Percentiles rank a stretch among this genome's conserved stretches.
phyloP scores from a whole-genome alignment of 2,113 vertebrate genomes.

The Corythoichthys intestinalis region DNA sequence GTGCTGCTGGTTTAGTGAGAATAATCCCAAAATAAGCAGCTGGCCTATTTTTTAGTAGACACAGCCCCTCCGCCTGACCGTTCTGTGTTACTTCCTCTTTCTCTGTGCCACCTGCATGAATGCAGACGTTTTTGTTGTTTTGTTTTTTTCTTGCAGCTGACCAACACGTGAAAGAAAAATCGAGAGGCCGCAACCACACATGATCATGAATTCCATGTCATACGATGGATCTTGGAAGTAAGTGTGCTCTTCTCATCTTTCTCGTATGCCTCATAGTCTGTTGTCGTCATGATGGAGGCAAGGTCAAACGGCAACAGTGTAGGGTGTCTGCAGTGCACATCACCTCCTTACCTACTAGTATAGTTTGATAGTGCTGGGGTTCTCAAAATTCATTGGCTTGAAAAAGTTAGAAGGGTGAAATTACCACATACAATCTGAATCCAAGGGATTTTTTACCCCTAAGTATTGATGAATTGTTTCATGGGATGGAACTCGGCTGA shows the following conservation, averaged over 20 bases:
- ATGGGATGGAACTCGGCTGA: no score
- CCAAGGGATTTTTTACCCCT: no score
- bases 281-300: background rate
- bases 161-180: conserved; percentile 4
- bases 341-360: no score
- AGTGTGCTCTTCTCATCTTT: background rate
- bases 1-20: conserved; percentile 11
- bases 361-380: no score
- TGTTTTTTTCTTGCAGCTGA: background rate
- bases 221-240: background rate
- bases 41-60: conserved; percentile 36
- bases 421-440: no score
- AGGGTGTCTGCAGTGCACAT: background rate
- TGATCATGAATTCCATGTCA: background rate
- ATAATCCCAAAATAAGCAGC: conserved; percentile 25
- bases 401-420: no score
- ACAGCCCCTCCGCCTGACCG: background rate
- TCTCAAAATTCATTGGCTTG: no score
- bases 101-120: conserved; percentile 28
- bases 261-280: background rate
- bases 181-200: background rate
- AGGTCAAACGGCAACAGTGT: no score
- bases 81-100: background rate
- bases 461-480: no score
- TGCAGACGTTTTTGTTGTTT: conserved; percentile 3